A percentile compares a stretch with the other conserved stretches of the same genome.
phyloP scores from a whole-genome alignment of 2,797 vertebrate genomes.

The Tamandua tetradactyla region DNA sequence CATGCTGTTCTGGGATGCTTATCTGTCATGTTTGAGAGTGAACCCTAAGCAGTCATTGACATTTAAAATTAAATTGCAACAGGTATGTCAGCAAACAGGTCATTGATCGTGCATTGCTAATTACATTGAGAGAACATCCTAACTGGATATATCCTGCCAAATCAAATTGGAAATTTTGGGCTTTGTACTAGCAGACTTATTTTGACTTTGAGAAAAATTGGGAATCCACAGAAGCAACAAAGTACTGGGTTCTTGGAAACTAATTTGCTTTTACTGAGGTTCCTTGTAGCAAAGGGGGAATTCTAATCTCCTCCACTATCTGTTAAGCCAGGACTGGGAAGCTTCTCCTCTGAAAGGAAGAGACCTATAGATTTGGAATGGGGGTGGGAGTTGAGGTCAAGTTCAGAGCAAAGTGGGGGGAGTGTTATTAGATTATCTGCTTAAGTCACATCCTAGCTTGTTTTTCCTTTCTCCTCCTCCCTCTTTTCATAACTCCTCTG shows the following conservation, averaged over 20 bases:
- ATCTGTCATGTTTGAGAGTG: constrained; percentile 48
- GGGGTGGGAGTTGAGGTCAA: no score
- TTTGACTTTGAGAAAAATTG: constrained; percentile 51
- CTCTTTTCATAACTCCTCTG: accelerated
- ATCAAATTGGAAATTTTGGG: constrained; percentile 56
- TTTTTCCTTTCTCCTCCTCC: not conserved
- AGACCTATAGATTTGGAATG: not conserved
- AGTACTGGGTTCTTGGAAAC: constrained; percentile 28
- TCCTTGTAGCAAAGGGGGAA: not conserved
- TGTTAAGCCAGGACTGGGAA: not conserved
- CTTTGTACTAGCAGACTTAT: constrained; percentile 35
- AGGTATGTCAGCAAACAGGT: constrained; percentile 74
- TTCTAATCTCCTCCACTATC: not conserved
- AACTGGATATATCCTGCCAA: constrained; percentile 43
- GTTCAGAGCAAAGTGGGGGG: not conserved
- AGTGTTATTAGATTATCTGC: not conserved
- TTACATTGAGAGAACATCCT: constrained; percentile 45
- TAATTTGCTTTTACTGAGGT: not conserved
- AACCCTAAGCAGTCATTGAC: constrained; percentile 73
- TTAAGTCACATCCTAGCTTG: not conserved
- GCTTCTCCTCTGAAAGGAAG: not conserved
- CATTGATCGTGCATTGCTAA: constrained; percentile 69
- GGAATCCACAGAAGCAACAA: not conserved
- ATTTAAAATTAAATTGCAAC: constrained; percentile 73
- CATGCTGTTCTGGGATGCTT: constrained; percentile 38